Conservation (phyloP, 2,888 invertebrate species). For the Dynastes hyllus region DNA sequence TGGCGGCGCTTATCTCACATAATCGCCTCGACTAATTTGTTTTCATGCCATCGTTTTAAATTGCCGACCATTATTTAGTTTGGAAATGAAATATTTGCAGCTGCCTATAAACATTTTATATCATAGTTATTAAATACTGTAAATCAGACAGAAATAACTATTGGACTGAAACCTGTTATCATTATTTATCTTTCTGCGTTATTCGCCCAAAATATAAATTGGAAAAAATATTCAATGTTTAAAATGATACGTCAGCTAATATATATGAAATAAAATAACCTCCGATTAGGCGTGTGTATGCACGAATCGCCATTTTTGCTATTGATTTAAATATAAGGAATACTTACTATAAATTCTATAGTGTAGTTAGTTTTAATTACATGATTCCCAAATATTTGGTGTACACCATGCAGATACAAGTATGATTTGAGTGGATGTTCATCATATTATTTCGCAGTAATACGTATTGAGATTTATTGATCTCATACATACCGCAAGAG, state of each 20-base stretch:
- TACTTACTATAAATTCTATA: not conserved
- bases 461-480: too few species aligned
- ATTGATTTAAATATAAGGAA: not conserved
- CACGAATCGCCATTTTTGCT: not conserved
- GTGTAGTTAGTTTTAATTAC: not conserved
- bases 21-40: slow-evolving; percentile 38
- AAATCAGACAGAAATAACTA: slow-evolving; percentile 23
- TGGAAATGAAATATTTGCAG: slow-evolving; percentile 15
- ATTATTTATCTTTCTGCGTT: slow-evolving; percentile 12
- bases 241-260: not conserved
- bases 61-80: slow-evolving; percentile 25
- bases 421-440: not conserved
- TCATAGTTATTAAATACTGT: slow-evolving; percentile 26
- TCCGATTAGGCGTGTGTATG: not conserved
- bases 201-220: not conserved
- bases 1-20: slow-evolving; percentile 35
- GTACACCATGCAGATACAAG: not conserved
- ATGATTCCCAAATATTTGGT: not conserved
- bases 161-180: not conserved
- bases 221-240: slow-evolving; percentile 23
- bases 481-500: too few species aligned
- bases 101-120: slow-evolving; percentile 22
- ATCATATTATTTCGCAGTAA: too few species aligned
- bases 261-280: not conserved
- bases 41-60: slow-evolving; percentile 32